Base-by-base conservation (phyloP, 1,140 invertebrate species). In the Macrocentrus cingulum region DNA sequence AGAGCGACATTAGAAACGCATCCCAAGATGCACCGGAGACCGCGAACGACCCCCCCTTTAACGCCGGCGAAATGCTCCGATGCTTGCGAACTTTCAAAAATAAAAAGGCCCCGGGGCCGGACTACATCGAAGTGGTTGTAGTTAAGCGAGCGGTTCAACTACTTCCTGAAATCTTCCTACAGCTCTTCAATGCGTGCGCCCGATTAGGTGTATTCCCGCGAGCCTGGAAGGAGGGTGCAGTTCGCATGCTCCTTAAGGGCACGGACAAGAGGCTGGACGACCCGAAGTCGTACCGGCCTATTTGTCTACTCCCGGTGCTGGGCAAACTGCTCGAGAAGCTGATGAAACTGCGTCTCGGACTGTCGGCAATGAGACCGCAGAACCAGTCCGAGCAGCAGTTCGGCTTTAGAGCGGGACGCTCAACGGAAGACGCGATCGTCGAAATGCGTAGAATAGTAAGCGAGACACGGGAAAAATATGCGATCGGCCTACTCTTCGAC, bases 291-390 rank as follows among this genome's bases (percentile, higher is more conserved):
- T 80, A 75, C 29, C 49, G 77, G 39, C 74, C 80, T 0, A 74
- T 82, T 1, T 79, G 76, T 8, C 62, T 81, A 0, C 61, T 81
- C 0, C 65, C 75, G 3, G 45, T 75, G 0, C 8, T 78, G 6
- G 75, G 75, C 0, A 81, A 82, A 39, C 36, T 74, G 0, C 52
- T 76, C 0, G 79, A 82, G 56, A 63, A 70, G 8, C 20, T 80
- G 0, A 63, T 81, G 0, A 3, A 65, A 1, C 34, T 6, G 1
- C 62, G 59, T 23, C 11, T 77, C 32, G 45, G 11, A 41, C 80
- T 81, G 59, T 78, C 67, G 34, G 71, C 74, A 0, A 75, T 72
- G 48, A 57, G 42, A 6, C 53, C 41, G 18, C 59, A 45, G 0
- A 63, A n/a, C n/a, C n/a, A n/a, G n/a, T 54, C 62, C 19, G 45